Percentiles rank a stretch among this genome's conserved stretches.
These are phyloP conservation scores for Kuschelorhynchus macadamiae DNA, from an alignment of 2,888 invertebrate species.

Conservation along the genomic window DNA sequence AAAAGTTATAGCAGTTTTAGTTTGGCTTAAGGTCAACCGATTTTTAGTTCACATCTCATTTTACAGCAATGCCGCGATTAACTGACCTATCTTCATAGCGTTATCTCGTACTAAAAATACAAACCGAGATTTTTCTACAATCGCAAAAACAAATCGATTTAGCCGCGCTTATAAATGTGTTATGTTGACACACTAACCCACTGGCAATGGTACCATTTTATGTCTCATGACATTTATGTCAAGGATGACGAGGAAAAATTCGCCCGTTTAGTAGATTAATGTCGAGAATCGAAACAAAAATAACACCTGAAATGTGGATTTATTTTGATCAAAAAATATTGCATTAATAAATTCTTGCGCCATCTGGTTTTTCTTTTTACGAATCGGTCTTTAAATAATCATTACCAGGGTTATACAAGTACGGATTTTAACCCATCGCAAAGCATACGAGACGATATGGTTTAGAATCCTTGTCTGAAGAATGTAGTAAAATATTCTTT, in stretches of 20 bases:
- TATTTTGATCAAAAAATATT: too few relatives aligned
- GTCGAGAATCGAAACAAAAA: neutral
- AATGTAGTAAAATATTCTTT: too few relatives aligned
- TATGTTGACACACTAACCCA: constrained; percentile 63
- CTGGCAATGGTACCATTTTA: constrained; percentile 60
- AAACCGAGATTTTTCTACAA: constrained; percentile 8
- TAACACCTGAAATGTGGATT: neutral
- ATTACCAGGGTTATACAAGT: too few relatives aligned
- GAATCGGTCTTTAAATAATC: too few relatives aligned
- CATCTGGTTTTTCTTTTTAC: too few relatives aligned
- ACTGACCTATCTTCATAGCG: neutral
- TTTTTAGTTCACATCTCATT: too few relatives aligned
- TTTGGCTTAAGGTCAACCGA: too few relatives aligned
- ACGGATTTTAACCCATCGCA: too few relatives aligned
- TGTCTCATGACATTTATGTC: constrained; percentile 35
- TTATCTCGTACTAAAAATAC: neutral
- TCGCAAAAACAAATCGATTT: constrained; percentile 22
- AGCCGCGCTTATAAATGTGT: constrained; percentile 29
- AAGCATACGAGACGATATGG: too few relatives aligned
- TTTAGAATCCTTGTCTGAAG: too few relatives aligned
- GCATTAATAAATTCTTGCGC: too few relatives aligned
- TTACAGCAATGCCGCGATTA: neutral
- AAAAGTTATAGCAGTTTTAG: too few relatives aligned
- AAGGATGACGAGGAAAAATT: constrained; percentile 31
- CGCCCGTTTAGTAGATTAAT: neutral